Evolutionary conservation across 2,113 vertebrate genomes (phyloP).

Genomic region (Notarius lentiginosus): DNA sequence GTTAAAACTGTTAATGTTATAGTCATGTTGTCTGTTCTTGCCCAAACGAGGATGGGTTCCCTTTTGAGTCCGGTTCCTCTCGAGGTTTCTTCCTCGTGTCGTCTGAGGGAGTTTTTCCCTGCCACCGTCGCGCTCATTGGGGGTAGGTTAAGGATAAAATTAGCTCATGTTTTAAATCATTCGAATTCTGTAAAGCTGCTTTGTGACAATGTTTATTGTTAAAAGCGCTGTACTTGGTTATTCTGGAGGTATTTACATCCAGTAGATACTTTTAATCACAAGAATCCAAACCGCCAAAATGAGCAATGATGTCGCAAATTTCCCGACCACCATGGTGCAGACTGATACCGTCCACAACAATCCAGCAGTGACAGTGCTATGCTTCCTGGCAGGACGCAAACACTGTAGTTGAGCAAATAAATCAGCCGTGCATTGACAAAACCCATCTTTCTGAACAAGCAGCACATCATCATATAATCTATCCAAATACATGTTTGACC

Average conservation of each 20-base stretch:
- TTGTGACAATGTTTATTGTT: too few species aligned
- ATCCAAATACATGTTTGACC: background rate
- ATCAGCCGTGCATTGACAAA: background rate
- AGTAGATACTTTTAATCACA: background rate
- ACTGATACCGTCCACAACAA: background rate
- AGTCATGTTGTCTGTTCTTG: too few species aligned
- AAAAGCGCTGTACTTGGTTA: background rate
- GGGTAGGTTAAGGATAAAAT: too few species aligned
- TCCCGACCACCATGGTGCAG: background rate
- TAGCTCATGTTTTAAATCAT: too few species aligned
- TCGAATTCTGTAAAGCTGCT: too few species aligned
- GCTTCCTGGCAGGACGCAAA: background rate
- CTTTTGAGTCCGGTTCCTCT: too few species aligned
- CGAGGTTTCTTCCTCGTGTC: too few species aligned
- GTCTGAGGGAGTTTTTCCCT: too few species aligned
- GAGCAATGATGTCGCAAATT: background rate
- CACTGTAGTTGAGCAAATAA: conserved; percentile 5
- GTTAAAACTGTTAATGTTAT: too few species aligned
- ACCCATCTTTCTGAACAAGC: background rate
- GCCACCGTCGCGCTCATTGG: too few species aligned
- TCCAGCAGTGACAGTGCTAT: background rate
- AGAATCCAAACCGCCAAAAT: background rate
- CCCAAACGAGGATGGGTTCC: too few species aligned
- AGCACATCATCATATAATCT: background rate
- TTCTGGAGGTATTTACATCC: background rate